Evolutionary conservation across 1,140 invertebrate species (phyloP), one percentile per base, ranked within the genome.

Genomic region (Nilaparvata lugens): DNA sequence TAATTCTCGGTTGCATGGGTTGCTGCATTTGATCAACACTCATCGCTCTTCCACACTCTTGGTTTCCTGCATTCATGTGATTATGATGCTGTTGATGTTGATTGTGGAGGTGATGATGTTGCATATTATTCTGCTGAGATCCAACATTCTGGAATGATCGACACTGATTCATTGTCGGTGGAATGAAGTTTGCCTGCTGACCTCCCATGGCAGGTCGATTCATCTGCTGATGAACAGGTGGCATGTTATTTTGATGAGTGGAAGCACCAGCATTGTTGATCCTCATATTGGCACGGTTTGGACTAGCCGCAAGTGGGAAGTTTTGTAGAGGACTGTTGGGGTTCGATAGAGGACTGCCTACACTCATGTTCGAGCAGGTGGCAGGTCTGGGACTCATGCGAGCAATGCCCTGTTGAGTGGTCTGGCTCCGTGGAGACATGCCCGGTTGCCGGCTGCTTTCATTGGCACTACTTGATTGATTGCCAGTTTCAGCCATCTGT

Each of bases 281-380:
- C 21, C 45, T 56, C 2, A 72, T 72, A 54, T 74, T 76, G 51
- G 73, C 72, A 54, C 73, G 70, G 45, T 73, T 68, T 18, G 74
- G 74, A 63, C 74, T 77, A 72, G 74, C 74, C 65, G 74, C 73
- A 56, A 74, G 73, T 58, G 74, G 51, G 56, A 45, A 72, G 59
- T 70, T 72, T 2, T 73, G 68, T 68, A 74, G 75, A 63, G 62
- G 61, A 35, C 48, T 61, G 18, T 74, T 73, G 21, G 75, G 75
- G 61, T 74, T 76, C 73, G 75, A 71, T 13, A 75, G 57, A 38
- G 73, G 74, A 60, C 73, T 73, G 72, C 73, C 74, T 13, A 54
- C 38, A 38, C 21, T 48, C 45, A 48, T 48, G 11, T 48, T 55
- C 9, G 23, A 18, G 25, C 53, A 55, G 25, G 35, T 23, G 25